These are phyloP conservation scores for Pangasius mekongensis DNA, from an alignment of 2,797 vertebrate genomes.

Conservation along the genomic window DNA sequence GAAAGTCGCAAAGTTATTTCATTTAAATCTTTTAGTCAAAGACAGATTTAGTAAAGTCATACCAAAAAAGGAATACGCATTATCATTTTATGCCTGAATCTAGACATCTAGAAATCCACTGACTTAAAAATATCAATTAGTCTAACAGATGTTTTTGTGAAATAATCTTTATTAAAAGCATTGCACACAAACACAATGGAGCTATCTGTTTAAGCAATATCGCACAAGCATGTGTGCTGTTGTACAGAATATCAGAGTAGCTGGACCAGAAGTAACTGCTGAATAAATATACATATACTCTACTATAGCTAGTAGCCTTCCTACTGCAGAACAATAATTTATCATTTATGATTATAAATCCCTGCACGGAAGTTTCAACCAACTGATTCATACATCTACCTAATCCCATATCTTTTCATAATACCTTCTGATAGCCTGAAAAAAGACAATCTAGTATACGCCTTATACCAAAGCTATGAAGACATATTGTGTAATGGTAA, in stretches of 20 bases:
- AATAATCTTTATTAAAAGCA: constrained; percentile 9
- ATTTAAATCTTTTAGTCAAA: not conserved
- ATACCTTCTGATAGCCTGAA: not conserved
- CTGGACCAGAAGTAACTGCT: not conserved
- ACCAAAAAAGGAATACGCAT: not conserved
- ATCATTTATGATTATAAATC: not conserved
- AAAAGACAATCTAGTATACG: not conserved
- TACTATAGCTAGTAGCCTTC: not conserved
- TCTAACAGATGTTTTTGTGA: not conserved
- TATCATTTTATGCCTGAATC: not conserved
- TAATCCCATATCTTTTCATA: not conserved
- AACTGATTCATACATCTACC: not conserved
- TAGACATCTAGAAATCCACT: not conserved
- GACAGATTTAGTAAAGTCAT: not conserved
- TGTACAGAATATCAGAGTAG: not conserved
- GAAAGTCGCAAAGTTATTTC: not conserved
- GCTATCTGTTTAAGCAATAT: not conserved
- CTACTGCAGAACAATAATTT: too few species aligned
- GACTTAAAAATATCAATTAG: not conserved
- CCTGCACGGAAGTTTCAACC: not conserved
- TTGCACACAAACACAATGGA: not conserved
- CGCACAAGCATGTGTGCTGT: not conserved
- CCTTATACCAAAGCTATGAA: not conserved
- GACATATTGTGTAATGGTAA: not conserved
- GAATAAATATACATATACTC: not conserved